Percentiles rank a stretch among this genome's conserved stretches.
These are phyloP conservation scores for Esox masquinongy DNA, from an alignment of 2,797 vertebrate species.

Conservation along the genomic window DNA sequence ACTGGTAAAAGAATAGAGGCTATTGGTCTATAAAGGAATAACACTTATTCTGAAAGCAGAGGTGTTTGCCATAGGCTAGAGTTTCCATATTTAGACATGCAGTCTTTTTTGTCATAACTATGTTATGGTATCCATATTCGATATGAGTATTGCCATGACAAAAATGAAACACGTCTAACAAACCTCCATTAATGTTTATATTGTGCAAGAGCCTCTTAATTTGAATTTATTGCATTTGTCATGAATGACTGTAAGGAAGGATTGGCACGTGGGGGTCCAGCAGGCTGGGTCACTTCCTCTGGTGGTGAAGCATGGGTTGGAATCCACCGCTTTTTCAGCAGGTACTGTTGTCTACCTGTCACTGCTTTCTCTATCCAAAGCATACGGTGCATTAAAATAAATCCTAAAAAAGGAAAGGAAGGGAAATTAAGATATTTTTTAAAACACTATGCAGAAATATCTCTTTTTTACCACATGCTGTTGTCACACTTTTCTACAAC, in stretches of 20 bases:
- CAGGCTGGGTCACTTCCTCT: no score
- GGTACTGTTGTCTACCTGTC: no score
- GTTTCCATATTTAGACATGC: background rate
- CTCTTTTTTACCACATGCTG: background rate
- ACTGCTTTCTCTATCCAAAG: no score
- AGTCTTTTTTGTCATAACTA: background rate
- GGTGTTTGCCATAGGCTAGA: slow-evolving; percentile 27
- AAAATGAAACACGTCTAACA: slow-evolving; percentile 17
- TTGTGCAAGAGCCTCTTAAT: background rate
- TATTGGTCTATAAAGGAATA: slow-evolving; percentile 42
- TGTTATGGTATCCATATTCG: background rate
- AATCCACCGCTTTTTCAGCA: no score
- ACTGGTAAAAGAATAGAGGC: slow-evolving; percentile 31
- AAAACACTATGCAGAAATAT: background rate
- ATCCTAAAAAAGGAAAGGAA: background rate
- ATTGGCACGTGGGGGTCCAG: no score
- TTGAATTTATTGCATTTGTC: no score
- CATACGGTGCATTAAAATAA: no score
- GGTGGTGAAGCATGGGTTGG: no score
- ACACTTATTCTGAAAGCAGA: slow-evolving; percentile 51
- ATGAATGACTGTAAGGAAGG: no score
- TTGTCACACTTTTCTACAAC: no score
- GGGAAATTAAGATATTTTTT: background rate
- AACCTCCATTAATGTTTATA: background rate
- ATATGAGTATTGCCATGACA: slow-evolving; percentile 29